phyloP scores from a whole-genome alignment of 2,113 vertebrate species.

The Cygnus buccinator region DNA sequence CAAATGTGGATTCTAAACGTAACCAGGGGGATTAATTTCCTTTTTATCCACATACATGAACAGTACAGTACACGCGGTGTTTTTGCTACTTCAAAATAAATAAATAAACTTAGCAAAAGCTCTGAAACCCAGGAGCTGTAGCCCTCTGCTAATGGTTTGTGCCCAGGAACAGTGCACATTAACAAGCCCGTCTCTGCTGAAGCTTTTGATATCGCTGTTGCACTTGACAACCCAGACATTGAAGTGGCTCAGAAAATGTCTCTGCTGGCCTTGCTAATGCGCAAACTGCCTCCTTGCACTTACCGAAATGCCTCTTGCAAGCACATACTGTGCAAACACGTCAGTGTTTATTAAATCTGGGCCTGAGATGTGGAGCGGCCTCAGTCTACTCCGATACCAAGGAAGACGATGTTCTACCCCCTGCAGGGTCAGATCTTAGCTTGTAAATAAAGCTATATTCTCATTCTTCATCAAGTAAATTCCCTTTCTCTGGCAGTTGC shows the following conservation, averaged over 20 bases:
- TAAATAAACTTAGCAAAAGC: background rate
- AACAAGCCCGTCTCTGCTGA: background rate
- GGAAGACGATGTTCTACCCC: background rate
- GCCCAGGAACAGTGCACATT: background rate
- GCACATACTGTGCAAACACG: slow-evolving; percentile 34
- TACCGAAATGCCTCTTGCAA: slow-evolving; percentile 23
- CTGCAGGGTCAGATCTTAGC: slow-evolving; percentile 8
- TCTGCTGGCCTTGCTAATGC: slow-evolving; percentile 26
- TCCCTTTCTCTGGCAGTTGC: background rate
- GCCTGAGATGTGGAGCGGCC: background rate
- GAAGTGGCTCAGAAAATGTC: background rate
- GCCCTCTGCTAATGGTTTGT: background rate
- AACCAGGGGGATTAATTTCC: background rate
- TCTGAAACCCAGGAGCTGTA: background rate
- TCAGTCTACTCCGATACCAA: background rate
- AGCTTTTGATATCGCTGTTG: slow-evolving; percentile 9
- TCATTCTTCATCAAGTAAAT: background rate
- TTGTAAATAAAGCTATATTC: slow-evolving; percentile 20
- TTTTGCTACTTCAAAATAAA: background rate
- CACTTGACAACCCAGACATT: slow-evolving; percentile 11
- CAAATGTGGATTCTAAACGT: background rate
- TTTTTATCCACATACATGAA: background rate
- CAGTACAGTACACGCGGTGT: background rate
- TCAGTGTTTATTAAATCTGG: slow-evolving; percentile 39
- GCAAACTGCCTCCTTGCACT: slow-evolving; percentile 41